These are phyloP conservation scores for Anorthoa munda DNA, from an alignment of 2,888 invertebrate genomes.

Conservation along the genomic window DNA sequence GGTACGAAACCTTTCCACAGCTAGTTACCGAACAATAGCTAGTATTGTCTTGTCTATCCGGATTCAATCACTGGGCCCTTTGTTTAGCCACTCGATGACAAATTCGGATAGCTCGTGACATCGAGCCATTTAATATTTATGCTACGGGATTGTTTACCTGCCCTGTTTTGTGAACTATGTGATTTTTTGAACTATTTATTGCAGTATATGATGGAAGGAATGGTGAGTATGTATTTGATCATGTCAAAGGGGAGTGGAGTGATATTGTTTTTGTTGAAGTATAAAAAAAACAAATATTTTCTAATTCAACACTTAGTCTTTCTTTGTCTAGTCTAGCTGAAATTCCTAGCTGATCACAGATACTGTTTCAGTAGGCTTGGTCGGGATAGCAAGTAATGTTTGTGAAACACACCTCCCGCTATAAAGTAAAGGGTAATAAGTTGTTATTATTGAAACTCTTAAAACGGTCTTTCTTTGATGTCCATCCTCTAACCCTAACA, in stretches of 20 bases:
- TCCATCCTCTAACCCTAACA: no score
- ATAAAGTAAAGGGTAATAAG: no score
- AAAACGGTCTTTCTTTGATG: no score
- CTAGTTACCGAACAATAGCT: conserved; percentile 65
- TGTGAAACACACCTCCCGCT: no score
- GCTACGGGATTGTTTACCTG: conserved; percentile 47
- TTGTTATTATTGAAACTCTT: no score
- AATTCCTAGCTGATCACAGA: no score
- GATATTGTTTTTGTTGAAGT: neutral
- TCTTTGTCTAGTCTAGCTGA: no score
- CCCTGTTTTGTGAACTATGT: conserved; percentile 11
- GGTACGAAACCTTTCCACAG: conserved; percentile 46
- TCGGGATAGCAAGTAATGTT: no score
- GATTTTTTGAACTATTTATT: conserved; percentile 14
- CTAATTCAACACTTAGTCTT: no score
- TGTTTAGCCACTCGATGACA: conserved; percentile 78
- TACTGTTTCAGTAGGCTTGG: no score
- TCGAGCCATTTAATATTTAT: conserved; percentile 62
- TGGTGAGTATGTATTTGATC: neutral
- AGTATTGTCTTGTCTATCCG: conserved; percentile 72
- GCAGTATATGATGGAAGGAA: neutral
- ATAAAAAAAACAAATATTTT: no score
- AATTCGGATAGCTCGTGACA: conserved; percentile 66
- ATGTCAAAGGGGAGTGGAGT: neutral
- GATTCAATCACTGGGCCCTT: conserved; percentile 76